These are phyloP conservation scores for Dasyprocta punctata DNA, from an alignment of 2,113 vertebrate species.

Conservation along the genomic window DNA sequence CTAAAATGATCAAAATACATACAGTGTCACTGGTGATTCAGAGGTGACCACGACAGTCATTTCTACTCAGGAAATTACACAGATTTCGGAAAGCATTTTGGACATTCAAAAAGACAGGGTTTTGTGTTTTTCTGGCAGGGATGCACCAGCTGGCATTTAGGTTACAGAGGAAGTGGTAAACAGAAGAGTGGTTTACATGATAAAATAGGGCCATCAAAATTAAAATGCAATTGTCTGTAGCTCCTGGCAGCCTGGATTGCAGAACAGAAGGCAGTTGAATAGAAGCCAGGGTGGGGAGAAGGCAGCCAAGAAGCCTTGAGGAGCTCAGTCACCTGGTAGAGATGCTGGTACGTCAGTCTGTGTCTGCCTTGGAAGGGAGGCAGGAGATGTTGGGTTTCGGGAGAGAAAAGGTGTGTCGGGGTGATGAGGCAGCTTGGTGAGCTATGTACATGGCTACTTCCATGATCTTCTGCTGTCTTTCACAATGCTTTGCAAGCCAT, in stretches of 20 bases:
- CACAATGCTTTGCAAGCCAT: background rate
- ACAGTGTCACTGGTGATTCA: background rate
- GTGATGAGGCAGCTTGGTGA: fast-evolving
- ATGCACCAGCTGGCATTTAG: background rate
- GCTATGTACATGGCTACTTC: background rate
- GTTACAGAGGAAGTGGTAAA: background rate
- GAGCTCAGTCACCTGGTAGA: background rate
- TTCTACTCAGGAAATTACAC: background rate
- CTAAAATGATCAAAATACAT: background rate
- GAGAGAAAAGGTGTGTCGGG: fast-evolving
- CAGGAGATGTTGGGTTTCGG: background rate
- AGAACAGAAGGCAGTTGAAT: background rate
- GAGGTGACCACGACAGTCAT: background rate
- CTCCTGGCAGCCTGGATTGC: background rate
- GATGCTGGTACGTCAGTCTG: background rate
- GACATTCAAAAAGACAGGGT: background rate
- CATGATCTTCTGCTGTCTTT: background rate
- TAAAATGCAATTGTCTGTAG: background rate
- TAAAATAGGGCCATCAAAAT: background rate
- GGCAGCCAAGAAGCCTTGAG: background rate
- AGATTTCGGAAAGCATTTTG: background rate
- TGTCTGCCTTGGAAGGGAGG: background rate
- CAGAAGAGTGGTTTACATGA: background rate
- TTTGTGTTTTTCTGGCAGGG: constrained; percentile 6
- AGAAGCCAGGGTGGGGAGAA: background rate